Percentiles rank a stretch among this genome's conserved stretches.
Evolutionary conservation across 1,140 invertebrate genomes (phyloP).

Genomic region (Drosophila truncata): DNA sequence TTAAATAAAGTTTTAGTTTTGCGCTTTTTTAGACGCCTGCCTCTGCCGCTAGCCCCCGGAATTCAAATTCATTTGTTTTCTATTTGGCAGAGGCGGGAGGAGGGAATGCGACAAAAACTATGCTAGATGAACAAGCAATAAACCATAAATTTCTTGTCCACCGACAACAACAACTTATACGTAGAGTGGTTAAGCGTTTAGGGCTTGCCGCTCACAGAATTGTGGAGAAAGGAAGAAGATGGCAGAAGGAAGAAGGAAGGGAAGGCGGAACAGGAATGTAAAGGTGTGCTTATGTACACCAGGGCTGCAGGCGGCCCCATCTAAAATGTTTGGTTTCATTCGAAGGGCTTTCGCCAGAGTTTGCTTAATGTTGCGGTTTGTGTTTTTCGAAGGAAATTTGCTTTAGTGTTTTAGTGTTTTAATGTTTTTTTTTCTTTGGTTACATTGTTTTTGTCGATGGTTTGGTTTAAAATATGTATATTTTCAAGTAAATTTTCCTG

Average conservation of each 20-base stretch:
- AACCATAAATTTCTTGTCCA: constrained; percentile 81
- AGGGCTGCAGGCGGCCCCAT: constrained; percentile 33
- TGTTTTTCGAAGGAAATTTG: constrained; percentile 15
- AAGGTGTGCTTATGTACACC: constrained; percentile 59
- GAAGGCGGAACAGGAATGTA: constrained; percentile 21
- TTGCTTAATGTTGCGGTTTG: constrained; percentile 22
- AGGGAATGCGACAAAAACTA: constrained; percentile 80
- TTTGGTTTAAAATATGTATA: neutral
- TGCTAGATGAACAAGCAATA: constrained; percentile 81
- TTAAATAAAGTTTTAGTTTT: constrained; percentile 81
- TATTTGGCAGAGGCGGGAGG: constrained; percentile 60
- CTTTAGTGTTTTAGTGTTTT: constrained; percentile 3
- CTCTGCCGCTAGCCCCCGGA: neutral
- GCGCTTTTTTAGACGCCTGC: constrained; percentile 50
- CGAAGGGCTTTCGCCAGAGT: constrained; percentile 14
- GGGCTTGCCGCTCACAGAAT: constrained; percentile 53
- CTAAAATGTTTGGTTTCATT: constrained; percentile 15
- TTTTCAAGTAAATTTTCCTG: neutral
- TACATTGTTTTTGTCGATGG: neutral
- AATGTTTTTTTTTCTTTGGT: neutral
- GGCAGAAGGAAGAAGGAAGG: neutral
- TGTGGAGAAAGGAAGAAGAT: constrained; percentile 8
- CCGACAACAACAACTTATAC: constrained; percentile 7
- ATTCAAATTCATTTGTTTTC: constrained; percentile 47
- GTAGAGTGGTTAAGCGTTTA: constrained; percentile 64